Evolutionary conservation across 2,113 vertebrate genomes (phyloP), one percentile per base, ranked within the genome.

Genomic region (Casuarius casuarius): DNA sequence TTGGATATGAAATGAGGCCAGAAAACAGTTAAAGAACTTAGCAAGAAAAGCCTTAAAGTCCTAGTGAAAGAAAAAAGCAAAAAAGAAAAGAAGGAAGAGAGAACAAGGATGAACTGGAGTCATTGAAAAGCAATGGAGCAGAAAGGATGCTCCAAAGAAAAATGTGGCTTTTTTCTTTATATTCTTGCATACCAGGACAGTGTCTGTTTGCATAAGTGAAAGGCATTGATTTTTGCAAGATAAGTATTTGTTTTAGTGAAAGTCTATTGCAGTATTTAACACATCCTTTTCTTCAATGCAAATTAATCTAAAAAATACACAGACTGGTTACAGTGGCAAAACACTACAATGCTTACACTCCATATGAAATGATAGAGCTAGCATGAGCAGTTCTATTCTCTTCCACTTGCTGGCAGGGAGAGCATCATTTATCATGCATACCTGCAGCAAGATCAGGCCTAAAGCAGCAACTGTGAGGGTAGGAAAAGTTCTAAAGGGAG

Each of bases 251-350:
- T 40, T 90, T 66, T 79, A n/a, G 46, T 42, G 18, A 28, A 89
- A 95, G 92, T 63, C 93, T 90, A 95, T 76, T 75, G 66, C 74
- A 96, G 82, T 93, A 87, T 40, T 87, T 89, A 68, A 90, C 88
- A 56, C 77, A 85, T 78, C 46, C 22, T 91, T 85, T 95, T 94
- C 94, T 94, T 87, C 77, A 93, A 89, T 92, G 75, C 77, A 84
- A 89, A 70, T 59, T 86, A 80, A 77, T 91, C 85, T 33, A 35
- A 79, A 73, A 35, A 29, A 28, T 54, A 75, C 42, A 48, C 21
- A n/a, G 7, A 35, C 12, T 42, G 21, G 18, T 33, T 92, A 29
- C 49, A 87, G 18, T 26, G 19, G 19, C 38, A 89, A 84, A 96
- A 76, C 29, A 73, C 81, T 70, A 68, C 25, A 35, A 33, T 23